Evolutionary conservation across 2,797 vertebrate genomes (phyloP).

Genomic region (Thunnus albacares): DNA sequence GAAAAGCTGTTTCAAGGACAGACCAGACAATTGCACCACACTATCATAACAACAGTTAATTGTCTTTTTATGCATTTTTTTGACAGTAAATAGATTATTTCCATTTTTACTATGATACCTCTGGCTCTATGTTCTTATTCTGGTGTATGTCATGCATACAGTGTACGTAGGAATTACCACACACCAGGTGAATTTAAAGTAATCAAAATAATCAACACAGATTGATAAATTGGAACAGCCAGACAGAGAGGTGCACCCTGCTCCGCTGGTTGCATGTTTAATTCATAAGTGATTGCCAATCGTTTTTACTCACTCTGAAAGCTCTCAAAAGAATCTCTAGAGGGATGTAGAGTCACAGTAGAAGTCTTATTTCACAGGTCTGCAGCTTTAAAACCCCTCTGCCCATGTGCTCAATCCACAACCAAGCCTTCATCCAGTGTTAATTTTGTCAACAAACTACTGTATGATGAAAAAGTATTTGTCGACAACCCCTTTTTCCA

Average conservation of each 20-base stretch:
- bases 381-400: slow-evolving; percentile 7
- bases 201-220: not conserved
- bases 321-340: not conserved
- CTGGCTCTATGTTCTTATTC: not conserved
- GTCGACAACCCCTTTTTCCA: not conserved
- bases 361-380: slow-evolving; percentile 5
- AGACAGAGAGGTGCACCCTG: not conserved
- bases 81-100: not conserved
- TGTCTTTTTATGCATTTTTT: slow-evolving; percentile 3
- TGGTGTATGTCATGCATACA: not conserved
- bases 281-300: not conserved
- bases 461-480: too few species aligned
- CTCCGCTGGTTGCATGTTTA: slow-evolving; percentile 16
- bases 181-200: not conserved
- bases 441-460: not conserved
- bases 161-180: not conserved
- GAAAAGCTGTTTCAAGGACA: not conserved
- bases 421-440: slow-evolving; percentile 16
- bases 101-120: not conserved
- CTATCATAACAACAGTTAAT: not conserved
- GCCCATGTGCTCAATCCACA: not conserved
- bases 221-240: not conserved
- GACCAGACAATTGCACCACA: not conserved
- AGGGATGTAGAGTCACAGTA: slow-evolving; percentile 23
- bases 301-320: not conserved